Base-by-base conservation (phyloP, 2,888 invertebrate species). In the Thelaira solivaga region DNA sequence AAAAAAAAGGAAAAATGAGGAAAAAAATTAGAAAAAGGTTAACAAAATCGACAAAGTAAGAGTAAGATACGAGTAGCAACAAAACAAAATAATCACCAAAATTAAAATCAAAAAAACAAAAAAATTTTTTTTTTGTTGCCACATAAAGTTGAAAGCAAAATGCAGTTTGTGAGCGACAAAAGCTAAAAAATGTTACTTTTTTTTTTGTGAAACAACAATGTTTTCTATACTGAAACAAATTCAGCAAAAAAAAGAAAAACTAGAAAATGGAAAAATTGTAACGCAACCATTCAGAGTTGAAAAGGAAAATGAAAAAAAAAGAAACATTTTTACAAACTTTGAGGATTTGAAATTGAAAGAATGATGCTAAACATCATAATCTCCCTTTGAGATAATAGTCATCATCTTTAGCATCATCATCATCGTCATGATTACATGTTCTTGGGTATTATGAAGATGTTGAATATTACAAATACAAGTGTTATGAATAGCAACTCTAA, bases 11-110 rank as follows among this genome's bases (percentile, higher is more conserved):
- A 34, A 34, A 34, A 34, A 18, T 20, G n/a, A 65, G 69, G 62
- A 41, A 64, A 45, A 51, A 71, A 74, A 55, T 78, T 76, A 79
- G 81, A 82, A 82, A 81, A 82, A 82, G 73, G 80, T 82, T 78
- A 78, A 78, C 69, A 78, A 71, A 78, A 74, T 61, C 71, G 78
- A 71, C 74, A 74, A 71, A 71, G 71, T 39, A 71, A 51, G 36
- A 61, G 68, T 41, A 65, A 20, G 59, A 45, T 24, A n/a, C n/a
- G n/a, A n/a, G n/a, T n/a, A 55, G 61, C 61, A 76, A 49, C 53
- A 41, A 62, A 55, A 68, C 22, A 59, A 43, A 51, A 64, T 59
- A 68, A 36, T 22, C 4, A 26, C n/a, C n/a, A 7, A 20, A n/a
- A 68, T 68, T 68, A 62, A 69, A 74, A 51, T 36, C 41, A 55